These are phyloP conservation scores for Polyommatus iphigenia DNA, from an alignment of 2,888 invertebrate species.

Conservation along the genomic window DNA sequence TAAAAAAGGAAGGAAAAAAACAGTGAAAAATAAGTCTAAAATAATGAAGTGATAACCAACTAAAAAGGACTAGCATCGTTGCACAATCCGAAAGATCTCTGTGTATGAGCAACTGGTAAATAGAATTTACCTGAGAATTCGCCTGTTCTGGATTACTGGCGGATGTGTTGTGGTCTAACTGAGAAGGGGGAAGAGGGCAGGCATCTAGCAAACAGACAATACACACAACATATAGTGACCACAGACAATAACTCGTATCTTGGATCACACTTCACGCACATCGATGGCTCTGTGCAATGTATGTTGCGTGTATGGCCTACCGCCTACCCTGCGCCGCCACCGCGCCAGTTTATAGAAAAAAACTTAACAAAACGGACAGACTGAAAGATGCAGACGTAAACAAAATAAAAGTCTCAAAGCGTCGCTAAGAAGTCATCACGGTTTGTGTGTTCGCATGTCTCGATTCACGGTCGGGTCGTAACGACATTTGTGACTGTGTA, in stretches of 20 bases:
- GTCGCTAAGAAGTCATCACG: conserved; percentile 39
- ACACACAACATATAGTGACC: conserved; percentile 85
- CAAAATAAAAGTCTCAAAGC: conserved; percentile 56
- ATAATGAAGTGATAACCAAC: conserved; percentile 75
- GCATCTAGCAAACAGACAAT: conserved; percentile 97
- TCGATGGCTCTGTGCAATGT: conserved; percentile 57
- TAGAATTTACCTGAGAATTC: conserved; percentile 83
- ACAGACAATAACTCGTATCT: conserved; percentile 79
- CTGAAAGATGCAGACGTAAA: conserved; percentile 67
- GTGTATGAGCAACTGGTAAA: conserved; percentile 75
- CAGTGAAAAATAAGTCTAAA: conserved; percentile 70
- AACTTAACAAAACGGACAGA: conserved; percentile 71
- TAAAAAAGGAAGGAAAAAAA: conserved; percentile 61
- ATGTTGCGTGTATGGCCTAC: conserved; percentile 79
- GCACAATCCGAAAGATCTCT: conserved; percentile 76
- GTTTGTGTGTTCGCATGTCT: conserved; percentile 42
- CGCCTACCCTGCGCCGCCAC: conserved; percentile 65
- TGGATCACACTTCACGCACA: conserved; percentile 79
- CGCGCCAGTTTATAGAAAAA: conserved; percentile 48
- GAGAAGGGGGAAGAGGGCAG: conserved; percentile 93
- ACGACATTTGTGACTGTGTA: conserved; percentile 78
- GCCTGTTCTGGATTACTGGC: conserved; percentile 86
- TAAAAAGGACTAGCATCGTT: conserved; percentile 73
- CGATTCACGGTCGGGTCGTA: conserved; percentile 29
- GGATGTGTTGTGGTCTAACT: conserved; percentile 93